Evolutionary conservation across 2,797 vertebrate genomes (phyloP), one percentile per base, ranked within the genome.

Genomic region (Enteromius afrohamiltoni): DNA sequence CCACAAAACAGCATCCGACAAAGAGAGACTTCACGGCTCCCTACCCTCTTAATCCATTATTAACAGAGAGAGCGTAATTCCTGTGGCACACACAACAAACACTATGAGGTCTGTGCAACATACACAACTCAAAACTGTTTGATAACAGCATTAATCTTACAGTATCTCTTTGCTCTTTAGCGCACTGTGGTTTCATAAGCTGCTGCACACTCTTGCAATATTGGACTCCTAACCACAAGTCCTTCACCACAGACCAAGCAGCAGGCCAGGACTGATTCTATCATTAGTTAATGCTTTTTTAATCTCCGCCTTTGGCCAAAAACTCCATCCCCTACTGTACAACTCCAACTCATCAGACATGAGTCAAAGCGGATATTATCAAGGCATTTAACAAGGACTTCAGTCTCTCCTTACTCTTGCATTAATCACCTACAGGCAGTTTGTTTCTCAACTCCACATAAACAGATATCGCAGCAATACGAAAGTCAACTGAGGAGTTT

Each of bases 191-290:
- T 89, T 91, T 91, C 88, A 91, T 88, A 29, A 64, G 84, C 90
- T 90, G 90, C 91, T 91, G 91, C 87, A 91, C 89, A 86, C 91
- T 91, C 90, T 16, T 88, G 91, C 89, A 89, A 92, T 92, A 92
- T 87, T 87, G 88, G 88, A 88, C 86, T 86, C 87, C 90, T 90
- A 92, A 92, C 80, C 91, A 62, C 92, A 91, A 86, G 86, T 88
- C 89, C 83, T 85, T 88, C 85, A 92, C 92, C 93, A 88, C 91
- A 92, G 86, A 91, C 79, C 88, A 84, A 85, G 88, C 88, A 87
- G 81, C 47, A 83, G 84, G 85, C n/a, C n/a, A 85, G 31, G 47
- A 23, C 60, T 67, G 47, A 60, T 29, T 77, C 64, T 68, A 83
- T 77, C 51, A 70, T 26, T 77, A 68, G 49, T 34, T 76, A 47